Conservation (phyloP, 2,113 vertebrate species). For the Mesembrinibis cayennensis region DNA sequence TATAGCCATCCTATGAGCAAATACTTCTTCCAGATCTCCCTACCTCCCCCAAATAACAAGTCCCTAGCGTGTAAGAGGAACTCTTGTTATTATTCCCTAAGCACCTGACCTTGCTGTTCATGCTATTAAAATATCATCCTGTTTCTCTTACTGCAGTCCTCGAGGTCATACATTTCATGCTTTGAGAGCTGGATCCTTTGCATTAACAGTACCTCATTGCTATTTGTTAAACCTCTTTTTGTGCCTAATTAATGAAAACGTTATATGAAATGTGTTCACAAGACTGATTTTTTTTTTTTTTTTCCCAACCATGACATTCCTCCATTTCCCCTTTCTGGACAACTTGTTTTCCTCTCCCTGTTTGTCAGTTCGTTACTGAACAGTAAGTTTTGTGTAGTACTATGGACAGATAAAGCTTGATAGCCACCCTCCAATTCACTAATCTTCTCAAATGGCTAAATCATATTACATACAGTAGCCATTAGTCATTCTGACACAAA, state of each 20-base stretch:
- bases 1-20: background rate
- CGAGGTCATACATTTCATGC: background rate
- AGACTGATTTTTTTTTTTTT: background rate
- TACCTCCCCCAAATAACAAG: background rate
- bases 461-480: background rate
- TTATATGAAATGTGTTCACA: background rate
- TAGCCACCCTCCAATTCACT: background rate
- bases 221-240: background rate
- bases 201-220: background rate
- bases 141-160: background rate
- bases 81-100: background rate
- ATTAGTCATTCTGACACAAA: background rate
- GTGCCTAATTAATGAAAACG: background rate
- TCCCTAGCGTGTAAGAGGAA: background rate
- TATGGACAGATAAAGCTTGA: background rate
- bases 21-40: background rate
- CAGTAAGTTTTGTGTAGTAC: background rate
- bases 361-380: background rate
- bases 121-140: background rate
- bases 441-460: background rate
- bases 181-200: background rate
- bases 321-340: background rate
- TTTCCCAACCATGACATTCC: background rate
- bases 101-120: background rate
- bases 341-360: background rate